phyloP scores from a whole-genome alignment of 2,113 vertebrate genomes.

The Elephantulus edwardii region DNA sequence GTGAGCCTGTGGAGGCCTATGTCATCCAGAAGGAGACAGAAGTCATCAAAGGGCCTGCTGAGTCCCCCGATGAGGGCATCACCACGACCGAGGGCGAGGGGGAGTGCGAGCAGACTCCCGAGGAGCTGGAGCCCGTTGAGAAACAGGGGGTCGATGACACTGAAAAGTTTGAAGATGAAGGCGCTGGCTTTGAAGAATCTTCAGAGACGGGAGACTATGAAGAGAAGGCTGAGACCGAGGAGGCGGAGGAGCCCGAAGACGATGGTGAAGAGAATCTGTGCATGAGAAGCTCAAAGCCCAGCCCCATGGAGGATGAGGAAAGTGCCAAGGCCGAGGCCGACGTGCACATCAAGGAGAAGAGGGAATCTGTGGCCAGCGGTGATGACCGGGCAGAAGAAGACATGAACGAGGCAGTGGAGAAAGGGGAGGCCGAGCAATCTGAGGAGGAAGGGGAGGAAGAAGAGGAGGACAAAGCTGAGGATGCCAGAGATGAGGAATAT shows the following conservation, averaged over 20 bases:
- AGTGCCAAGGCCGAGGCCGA: slow-evolving; percentile 73
- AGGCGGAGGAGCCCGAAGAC: slow-evolving; percentile 89
- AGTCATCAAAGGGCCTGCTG: slow-evolving; percentile 85
- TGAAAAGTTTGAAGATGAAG: slow-evolving; percentile 96
- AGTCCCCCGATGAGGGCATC: slow-evolving; percentile 95
- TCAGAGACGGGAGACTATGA: slow-evolving; percentile 93
- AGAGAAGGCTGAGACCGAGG: slow-evolving; percentile 94
- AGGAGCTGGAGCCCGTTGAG: slow-evolving; percentile 88
- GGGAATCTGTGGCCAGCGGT: slow-evolving; percentile 77
- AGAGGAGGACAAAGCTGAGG: slow-evolving; percentile 83
- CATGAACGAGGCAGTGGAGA: slow-evolving; percentile 84
- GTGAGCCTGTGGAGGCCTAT: slow-evolving; percentile 83
- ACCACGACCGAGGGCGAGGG: slow-evolving; percentile 94
- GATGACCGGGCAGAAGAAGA: slow-evolving; percentile 85
- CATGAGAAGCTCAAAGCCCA: slow-evolving; percentile 71
- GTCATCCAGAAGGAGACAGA: slow-evolving; percentile 88
- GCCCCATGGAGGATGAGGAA: slow-evolving; percentile 64
- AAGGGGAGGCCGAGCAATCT: slow-evolving; percentile 83
- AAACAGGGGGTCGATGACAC: slow-evolving; percentile 87
- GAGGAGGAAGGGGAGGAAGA: slow-evolving; percentile 81
- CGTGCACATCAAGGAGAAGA: slow-evolving; percentile 74
- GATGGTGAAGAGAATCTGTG: slow-evolving; percentile 75
- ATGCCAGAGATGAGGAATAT: slow-evolving; percentile 82
- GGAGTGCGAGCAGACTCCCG: slow-evolving; percentile 91
- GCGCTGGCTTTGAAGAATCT: slow-evolving; percentile 93